Base-by-base conservation (phyloP, 2,888 invertebrate species). In the Boloria euphrosyne region DNA sequence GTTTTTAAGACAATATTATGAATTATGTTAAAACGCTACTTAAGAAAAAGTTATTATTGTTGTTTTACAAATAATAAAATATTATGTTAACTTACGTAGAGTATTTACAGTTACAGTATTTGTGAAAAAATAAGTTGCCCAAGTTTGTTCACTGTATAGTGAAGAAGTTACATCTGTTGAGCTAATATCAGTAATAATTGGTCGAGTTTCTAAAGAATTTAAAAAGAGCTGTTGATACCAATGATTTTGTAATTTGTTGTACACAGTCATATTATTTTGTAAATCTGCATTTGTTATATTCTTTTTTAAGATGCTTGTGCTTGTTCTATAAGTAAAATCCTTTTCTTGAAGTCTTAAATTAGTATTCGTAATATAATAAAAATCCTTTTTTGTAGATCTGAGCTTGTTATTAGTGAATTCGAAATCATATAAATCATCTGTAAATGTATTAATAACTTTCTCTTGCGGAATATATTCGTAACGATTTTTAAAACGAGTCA, bases 401-500 rank as follows among this genome's bases (percentile, higher is more conserved):
- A 47, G 10, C 16, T 55, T 13, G 57, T 14, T 60, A 38, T 52
- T 65, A 58, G 65, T 66, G 18, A 67, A 65, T 62, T 68, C 69
- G 52, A 74, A 74, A 66, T 73, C 71, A 27, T 70, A 73, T 51
- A 71, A 64, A 46, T 69, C 70, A 43, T 73, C 69, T 38, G 73
- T 67, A 16, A 54, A 46, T 47, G 54, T 2, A 10, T 61, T 61
- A 16, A 16, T 46, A 38, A 10, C 59, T 16, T 59, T 62, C 31
- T 66, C 65, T 65, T 70, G 65, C 14, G 71, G 58, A 22, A 73
- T 43, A 57, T 74, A 74, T 67, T 73, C 73, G 54, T 74, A 74
- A 27, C 69, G 71, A 51, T 71, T 74, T 68, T 72, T 74, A 7
- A 70, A 27, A 0, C 73, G 70, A 47, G 74, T 72, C 55, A 75